Evolutionary conservation across 2,888 invertebrate genomes (phyloP), one percentile per base, ranked within the genome.

Genomic region (Coleophora deauratella): DNA sequence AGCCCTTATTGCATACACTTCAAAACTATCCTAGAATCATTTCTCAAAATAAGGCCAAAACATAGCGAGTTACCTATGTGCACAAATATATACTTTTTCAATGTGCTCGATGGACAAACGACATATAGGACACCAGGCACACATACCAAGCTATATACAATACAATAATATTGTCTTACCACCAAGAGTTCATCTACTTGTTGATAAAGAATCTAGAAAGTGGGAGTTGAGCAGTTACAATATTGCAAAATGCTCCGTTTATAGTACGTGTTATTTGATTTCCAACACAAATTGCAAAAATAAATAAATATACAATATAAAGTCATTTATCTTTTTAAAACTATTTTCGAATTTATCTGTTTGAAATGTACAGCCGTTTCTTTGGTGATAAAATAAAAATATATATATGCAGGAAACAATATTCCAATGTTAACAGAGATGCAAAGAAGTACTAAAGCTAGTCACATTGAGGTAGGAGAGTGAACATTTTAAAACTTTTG

Each of bases 391-490:
- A 64, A 61, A 63, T 63, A 62, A 59, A 63, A 59, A 64, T 56
- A 58, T 53, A 57, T 47, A 47, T 48, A 57, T 44, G 50, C 53
- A 52, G 49, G 49, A 62, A 59, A 54, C 56, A 54, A 51, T 51
- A 42, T 53, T 59, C 53, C 58, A 52, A 58, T 66, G 35, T 9
- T 6, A 12, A 9, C 54, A 4, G 55, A 69, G 63, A 66, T 55
- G 61, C 55, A 55, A 62, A 50, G 59, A 52, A 40, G 59, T 50
- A 59, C 66, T 73, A 71, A 64, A 64, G 62, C 75, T 76, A 74
- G 53, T 70, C 66, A 75, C 68, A 71, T 75, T 84, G 82, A 84
- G 84, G 82, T 84, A 84, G 84, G 75, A 74, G 54, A 73, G 69
- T 72, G 72, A 76, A 71, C 51, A 57, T 72, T 59, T 57, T 61